These are phyloP conservation scores for Lathronympha strigana DNA, from an alignment of 2,888 invertebrate genomes.

Conservation along the genomic window DNA sequence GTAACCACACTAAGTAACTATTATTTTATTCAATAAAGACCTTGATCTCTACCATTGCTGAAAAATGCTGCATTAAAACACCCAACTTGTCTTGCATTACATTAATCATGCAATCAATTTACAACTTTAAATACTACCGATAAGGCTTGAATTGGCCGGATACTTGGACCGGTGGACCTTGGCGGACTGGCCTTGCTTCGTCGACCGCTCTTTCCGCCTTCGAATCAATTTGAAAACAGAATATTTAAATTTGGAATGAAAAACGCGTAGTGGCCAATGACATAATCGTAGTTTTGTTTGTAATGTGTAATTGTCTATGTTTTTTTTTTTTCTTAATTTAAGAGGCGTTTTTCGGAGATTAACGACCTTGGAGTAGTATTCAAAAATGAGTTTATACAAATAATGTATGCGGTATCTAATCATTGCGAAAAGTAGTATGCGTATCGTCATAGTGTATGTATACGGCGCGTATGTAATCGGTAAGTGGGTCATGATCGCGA, in stretches of 20 bases:
- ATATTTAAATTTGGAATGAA: constrained; percentile 59
- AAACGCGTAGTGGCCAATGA: constrained; percentile 35
- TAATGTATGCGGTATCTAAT: constrained; percentile 38
- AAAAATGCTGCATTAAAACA: constrained; percentile 81
- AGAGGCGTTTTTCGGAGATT: constrained; percentile 2
- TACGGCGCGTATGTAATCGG: constrained; percentile 73
- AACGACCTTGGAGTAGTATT: constrained; percentile 9
- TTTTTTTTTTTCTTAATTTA: background rate
- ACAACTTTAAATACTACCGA: constrained; percentile 50
- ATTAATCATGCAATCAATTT: constrained; percentile 49
- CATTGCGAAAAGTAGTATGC: constrained; percentile 53
- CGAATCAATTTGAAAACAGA: constrained; percentile 71
- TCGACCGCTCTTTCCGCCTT: constrained; percentile 83
- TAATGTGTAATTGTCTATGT: background rate
- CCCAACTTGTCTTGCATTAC: constrained; percentile 72
- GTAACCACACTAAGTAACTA: constrained; percentile 37
- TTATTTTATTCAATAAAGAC: constrained; percentile 55
- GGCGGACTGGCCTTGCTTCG: constrained; percentile 77
- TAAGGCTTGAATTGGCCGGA: constrained; percentile 54
- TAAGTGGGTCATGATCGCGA: constrained; percentile 84
- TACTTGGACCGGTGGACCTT: constrained; percentile 67
- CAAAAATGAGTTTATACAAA: constrained; percentile 32
- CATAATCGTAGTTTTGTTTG: constrained; percentile 13
- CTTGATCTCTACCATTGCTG: constrained; percentile 82
- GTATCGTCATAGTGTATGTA: constrained; percentile 54